A percentile compares a stretch with the other conserved stretches of the same genome.
phyloP scores from a whole-genome alignment of 1,140 invertebrate species.

The Calliphora vicina region DNA sequence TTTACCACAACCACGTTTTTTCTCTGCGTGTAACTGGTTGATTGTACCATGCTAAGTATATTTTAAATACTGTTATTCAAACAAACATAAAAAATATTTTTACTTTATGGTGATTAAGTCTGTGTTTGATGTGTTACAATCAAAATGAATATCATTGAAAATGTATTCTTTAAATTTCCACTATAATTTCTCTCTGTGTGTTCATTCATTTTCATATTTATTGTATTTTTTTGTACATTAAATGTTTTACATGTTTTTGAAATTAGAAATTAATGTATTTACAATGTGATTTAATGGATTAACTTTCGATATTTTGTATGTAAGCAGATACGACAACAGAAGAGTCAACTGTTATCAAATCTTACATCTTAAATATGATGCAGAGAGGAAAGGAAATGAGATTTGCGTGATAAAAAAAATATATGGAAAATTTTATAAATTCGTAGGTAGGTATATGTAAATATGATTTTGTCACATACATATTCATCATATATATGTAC shows the following conservation, averaged over 20 bases:
- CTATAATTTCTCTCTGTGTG: background rate
- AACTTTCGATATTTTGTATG: constrained; percentile 9
- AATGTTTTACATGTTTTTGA: background rate
- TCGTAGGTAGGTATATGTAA: background rate
- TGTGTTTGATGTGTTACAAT: too few relatives aligned
- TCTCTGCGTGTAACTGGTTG: too few relatives aligned
- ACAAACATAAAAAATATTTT: too few relatives aligned
- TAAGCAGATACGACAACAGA: too few relatives aligned
- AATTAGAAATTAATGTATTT: background rate
- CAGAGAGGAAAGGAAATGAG: background rate
- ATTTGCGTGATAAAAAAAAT: background rate
- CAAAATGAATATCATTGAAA: too few relatives aligned
- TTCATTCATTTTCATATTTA: background rate
- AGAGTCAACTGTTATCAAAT: too few relatives aligned
- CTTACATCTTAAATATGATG: too few relatives aligned
- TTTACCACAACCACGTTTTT: too few relatives aligned
- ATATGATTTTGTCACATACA: background rate
- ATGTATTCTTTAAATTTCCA: too few relatives aligned
- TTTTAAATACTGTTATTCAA: too few relatives aligned
- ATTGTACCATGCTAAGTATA: too few relatives aligned
- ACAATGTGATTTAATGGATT: constrained; percentile 1
- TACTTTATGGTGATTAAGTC: too few relatives aligned
- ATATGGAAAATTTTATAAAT: background rate
- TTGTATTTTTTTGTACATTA: background rate
- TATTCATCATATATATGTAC: background rate